Percentiles rank a stretch among this genome's conserved stretches.
These are phyloP conservation scores for Harpalus rubripes DNA, from an alignment of 2,888 invertebrate genomes.

Conservation along the genomic window DNA sequence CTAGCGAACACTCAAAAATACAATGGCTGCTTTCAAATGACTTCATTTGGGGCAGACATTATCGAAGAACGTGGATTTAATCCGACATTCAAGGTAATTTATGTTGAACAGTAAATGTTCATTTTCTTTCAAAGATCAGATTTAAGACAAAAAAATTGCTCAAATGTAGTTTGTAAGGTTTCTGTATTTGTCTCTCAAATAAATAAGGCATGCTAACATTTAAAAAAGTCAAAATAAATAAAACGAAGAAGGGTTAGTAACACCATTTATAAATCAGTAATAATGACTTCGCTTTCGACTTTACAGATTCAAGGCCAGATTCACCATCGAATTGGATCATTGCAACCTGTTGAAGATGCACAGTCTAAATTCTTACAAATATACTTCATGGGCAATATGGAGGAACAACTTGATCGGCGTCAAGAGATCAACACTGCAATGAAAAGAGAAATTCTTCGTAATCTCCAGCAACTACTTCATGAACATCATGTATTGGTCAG, in stretches of 20 bases:
- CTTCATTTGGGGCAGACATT: slow-evolving; percentile 69
- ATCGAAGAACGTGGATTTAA: slow-evolving; percentile 63
- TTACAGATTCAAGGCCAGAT: slow-evolving; percentile 66
- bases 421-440: neutral
- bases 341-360: slow-evolving; percentile 68
- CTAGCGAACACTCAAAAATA: slow-evolving; percentile 37
- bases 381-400: slow-evolving; percentile 70
- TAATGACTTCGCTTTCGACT: neutral
- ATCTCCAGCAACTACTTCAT: slow-evolving; percentile 49
- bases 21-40: slow-evolving; percentile 69
- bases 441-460: slow-evolving; percentile 1
- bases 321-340: slow-evolving; percentile 67
- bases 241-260: no score
- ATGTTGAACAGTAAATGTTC: no score
- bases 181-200: neutral
- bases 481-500: slow-evolving; percentile 6
- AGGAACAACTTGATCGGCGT: slow-evolving; percentile 69
- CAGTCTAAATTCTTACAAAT: slow-evolving; percentile 70
- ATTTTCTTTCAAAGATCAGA: no score
- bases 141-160: no score
- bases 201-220: slow-evolving; percentile 14
- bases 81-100: slow-evolving; percentile 68
- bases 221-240: neutral
- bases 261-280: no score
- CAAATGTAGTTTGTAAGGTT: no score